A percentile compares a stretch with the other conserved stretches of the same genome.
Conservation (phyloP, 30 jellyfish, hydroid and myxozoan species). For the Aurelia coerulea region DNA sequence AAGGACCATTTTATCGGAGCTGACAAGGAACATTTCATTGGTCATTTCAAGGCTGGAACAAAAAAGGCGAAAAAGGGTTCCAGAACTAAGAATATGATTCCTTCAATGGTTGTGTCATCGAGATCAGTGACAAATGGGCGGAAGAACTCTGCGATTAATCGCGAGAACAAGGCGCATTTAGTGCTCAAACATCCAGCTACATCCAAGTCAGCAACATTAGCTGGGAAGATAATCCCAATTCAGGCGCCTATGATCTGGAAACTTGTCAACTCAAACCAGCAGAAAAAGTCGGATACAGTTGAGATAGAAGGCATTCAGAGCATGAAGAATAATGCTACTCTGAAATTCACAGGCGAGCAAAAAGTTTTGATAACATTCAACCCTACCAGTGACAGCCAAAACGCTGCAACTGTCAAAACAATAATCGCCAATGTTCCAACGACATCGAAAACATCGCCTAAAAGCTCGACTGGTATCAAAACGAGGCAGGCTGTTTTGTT, state of each 20-base stretch:
- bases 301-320: conserved; percentile 36
- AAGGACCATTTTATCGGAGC: conserved; percentile 20
- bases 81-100: conserved; percentile 1
- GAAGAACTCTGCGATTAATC: background rate
- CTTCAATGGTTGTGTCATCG: conserved; percentile 14
- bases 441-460: conserved; percentile 47
- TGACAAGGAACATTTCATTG: conserved; percentile 10
- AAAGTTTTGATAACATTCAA: conserved; percentile 63
- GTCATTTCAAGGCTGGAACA: conserved; percentile 38
- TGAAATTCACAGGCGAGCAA: conserved; percentile 72
- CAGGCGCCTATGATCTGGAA: conserved; percentile 76
- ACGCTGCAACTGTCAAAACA: conserved; percentile 36
- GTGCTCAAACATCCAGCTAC: conserved; percentile 29
- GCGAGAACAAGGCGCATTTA: conserved; percentile 6
- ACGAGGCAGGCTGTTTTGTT: conserved; percentile 61
- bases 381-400: conserved; percentile 30
- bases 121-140: background rate
- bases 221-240: conserved; percentile 63
- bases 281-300: conserved; percentile 18
- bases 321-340: conserved; percentile 62
- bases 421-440: conserved; percentile 67
- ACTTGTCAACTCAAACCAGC: conserved; percentile 53
- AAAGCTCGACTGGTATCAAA: conserved; percentile 55
- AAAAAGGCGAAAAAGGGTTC: conserved; percentile 22
- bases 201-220: conserved; percentile 29